Percentiles rank a stretch among this genome's conserved stretches.
Conservation (phyloP, 2,888 invertebrate genomes). For the Phortica magna region DNA sequence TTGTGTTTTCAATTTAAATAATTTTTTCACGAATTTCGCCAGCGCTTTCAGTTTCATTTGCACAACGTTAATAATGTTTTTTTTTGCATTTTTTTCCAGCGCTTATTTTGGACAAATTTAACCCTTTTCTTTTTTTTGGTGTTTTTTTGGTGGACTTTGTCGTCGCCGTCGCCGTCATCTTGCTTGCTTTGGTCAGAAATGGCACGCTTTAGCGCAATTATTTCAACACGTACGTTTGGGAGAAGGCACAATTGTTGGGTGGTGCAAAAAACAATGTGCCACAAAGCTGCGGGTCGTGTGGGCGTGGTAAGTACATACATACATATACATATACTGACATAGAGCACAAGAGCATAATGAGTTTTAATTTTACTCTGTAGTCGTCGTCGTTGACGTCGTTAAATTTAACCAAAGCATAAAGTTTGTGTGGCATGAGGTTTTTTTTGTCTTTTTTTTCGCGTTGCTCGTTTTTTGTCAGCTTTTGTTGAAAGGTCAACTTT, state of each 20-base stretch:
- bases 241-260: neutral
- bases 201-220: conserved; percentile 22
- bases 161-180: neutral
- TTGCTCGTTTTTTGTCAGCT: neutral
- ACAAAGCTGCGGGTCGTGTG: neutral
- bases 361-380: conserved; percentile 27
- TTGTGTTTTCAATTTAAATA: neutral
- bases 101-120: neutral
- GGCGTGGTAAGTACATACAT: neutral
- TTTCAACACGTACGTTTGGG: conserved; percentile 15
- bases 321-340: neutral
- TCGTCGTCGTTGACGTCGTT: neutral
- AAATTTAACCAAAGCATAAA: conserved; percentile 30
- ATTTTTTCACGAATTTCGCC: neutral
- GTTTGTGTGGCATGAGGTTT: conserved; percentile 1
- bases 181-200: neutral
- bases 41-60: conserved; percentile 4
- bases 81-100: neutral
- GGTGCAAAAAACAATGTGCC: too few relatives aligned
- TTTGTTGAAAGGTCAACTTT: conserved; percentile 17
- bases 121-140: neutral
- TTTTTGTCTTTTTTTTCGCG: conserved; percentile 3
- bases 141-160: neutral
- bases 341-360: conserved; percentile 19
- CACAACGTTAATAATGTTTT: neutral